phyloP scores from a whole-genome alignment of 2,888 invertebrate genomes.

The Chirona hameri region DNA sequence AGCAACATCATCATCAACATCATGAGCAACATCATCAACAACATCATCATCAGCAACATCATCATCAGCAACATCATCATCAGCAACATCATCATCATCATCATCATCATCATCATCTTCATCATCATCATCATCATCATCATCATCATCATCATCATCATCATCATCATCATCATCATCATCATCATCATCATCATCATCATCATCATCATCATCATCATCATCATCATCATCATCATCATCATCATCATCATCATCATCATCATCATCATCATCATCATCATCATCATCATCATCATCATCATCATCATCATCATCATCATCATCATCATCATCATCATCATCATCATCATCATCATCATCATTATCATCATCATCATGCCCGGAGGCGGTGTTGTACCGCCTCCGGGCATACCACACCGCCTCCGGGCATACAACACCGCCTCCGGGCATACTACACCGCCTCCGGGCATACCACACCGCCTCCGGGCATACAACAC shows the following conservation, averaged over 20 bases:
- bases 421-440: too few species aligned
- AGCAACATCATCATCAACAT: too few species aligned
- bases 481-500: too few species aligned
- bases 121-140: slow-evolving; percentile 22
- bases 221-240: slow-evolving; percentile 11
- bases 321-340: slow-evolving; percentile 22
- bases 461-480: too few species aligned
- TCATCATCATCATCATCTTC: slow-evolving; percentile 10
- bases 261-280: background rate
- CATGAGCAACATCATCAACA: too few species aligned
- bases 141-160: slow-evolving; percentile 22
- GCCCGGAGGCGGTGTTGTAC: too few species aligned
- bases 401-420: too few species aligned
- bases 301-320: slow-evolving; percentile 22
- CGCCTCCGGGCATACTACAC: too few species aligned
- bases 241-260: background rate
- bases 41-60: too few species aligned
- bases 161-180: slow-evolving; percentile 22
- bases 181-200: slow-evolving; percentile 22
- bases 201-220: slow-evolving; percentile 22
- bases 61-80: too few species aligned
- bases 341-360: slow-evolving; percentile 22
- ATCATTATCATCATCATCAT: too few species aligned
- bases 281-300: slow-evolving; percentile 6
- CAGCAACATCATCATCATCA: too few species aligned